Evolutionary conservation across 2,888 invertebrate genomes (phyloP).

Genomic region (Achlya flavicornis): DNA sequence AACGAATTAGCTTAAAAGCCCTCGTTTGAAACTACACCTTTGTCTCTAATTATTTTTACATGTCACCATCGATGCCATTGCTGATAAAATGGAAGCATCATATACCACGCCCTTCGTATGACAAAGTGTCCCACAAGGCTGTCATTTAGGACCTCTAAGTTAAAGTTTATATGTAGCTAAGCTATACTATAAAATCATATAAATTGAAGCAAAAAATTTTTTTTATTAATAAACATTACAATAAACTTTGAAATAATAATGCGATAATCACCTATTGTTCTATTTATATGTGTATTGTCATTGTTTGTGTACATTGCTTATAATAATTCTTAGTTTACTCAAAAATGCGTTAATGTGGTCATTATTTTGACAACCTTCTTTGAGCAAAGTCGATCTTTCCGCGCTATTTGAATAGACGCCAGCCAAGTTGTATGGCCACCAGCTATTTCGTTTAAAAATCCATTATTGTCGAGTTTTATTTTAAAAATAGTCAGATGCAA

Average conservation of each 20-base stretch:
- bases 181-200: background rate
- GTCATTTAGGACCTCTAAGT: conserved; percentile 17
- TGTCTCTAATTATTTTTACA: conserved; percentile 48
- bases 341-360: too few species aligned
- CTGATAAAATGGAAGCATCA: conserved; percentile 41
- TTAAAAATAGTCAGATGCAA: too few species aligned
- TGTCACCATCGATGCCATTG: conserved; percentile 43
- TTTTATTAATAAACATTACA: background rate
- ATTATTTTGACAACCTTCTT: too few species aligned
- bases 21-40: conserved; percentile 30
- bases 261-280: background rate
- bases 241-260: background rate
- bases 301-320: background rate
- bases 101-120: conserved; percentile 41
- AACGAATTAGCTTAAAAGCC: conserved; percentile 53
- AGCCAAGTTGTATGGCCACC: too few species aligned
- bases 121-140: conserved; percentile 44
- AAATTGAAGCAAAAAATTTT: too few species aligned
- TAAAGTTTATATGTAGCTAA: background rate
- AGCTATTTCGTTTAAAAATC: too few species aligned
- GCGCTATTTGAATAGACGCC: too few species aligned
- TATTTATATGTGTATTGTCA: background rate
- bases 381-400: too few species aligned
- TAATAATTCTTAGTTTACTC: background rate
- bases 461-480: too few species aligned